These are phyloP conservation scores for Leptothorax acervorum DNA, from an alignment of 2,888 invertebrate species.

Conservation along the genomic window DNA sequence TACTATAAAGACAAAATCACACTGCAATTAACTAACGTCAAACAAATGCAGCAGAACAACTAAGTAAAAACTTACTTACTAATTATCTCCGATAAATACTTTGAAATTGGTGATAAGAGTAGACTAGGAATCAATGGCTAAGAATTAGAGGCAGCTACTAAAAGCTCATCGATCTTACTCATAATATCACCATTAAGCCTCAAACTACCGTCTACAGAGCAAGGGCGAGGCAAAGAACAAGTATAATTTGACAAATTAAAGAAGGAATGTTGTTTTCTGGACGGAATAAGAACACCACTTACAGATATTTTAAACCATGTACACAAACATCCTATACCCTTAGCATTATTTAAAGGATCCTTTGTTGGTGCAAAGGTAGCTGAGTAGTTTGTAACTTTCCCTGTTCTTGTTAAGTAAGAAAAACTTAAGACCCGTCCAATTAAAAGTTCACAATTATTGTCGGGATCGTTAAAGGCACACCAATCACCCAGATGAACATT, in stretches of 20 bases:
- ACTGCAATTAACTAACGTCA: not conserved
- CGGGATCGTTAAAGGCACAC: too few species aligned
- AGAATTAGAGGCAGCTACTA: not conserved
- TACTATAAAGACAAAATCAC: not conserved
- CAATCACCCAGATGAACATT: too few species aligned
- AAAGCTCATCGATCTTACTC: not conserved
- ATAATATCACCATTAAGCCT: not conserved
- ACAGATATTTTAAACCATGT: constrained; percentile 4
- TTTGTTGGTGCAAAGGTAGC: not conserved
- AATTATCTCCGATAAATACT: not conserved
- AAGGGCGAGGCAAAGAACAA: not conserved
- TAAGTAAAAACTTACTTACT: not conserved
- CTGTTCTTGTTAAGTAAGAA: too few species aligned
- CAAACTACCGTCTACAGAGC: not conserved
- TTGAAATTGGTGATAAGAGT: not conserved
- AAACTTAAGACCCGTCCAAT: too few species aligned
- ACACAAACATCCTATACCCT: not conserved
- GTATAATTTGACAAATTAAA: not conserved
- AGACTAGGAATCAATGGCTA: not conserved
- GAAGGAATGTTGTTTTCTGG: not conserved
- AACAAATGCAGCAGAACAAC: not conserved
- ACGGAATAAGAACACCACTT: not conserved
- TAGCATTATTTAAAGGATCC: not conserved
- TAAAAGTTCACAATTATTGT: too few species aligned
- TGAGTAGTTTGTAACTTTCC: too few species aligned